Base-by-base conservation (phyloP, 2,113 vertebrate genomes). In the Polypterus senegalus region DNA sequence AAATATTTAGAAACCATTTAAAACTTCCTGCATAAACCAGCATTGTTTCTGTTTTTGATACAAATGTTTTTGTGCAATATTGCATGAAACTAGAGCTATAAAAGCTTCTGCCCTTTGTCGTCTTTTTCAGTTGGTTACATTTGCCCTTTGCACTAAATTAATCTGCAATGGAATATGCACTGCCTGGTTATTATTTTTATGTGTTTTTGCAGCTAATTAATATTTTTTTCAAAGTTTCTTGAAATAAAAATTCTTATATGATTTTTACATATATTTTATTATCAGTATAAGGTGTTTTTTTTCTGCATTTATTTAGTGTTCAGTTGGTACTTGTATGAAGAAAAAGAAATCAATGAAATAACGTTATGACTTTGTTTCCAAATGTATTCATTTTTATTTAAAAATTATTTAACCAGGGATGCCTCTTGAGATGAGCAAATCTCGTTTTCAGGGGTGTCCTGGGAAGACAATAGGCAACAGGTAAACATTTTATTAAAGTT, bases 361-460 rank as follows among this genome's bases (percentile, higher is more conserved):
- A 81, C 74, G 47, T 27, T 27, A 27, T 27, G 27, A 27, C 27
- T 27, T 27, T 86, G 81, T 81, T 85, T 79, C 77, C 80, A 78
- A 81, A 85, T 83, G 85, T 81, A 84, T 84, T 70, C 82, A 75
- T 85, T 75, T 85, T 73, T 86, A 87, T 86, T 78, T 83, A 86
- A 86, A 86, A 86, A 86, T 82, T 73, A 86, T 83, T 82, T 83
- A 82, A 88, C 84, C 84, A 88, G 86, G 86, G 85, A 83, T 85
- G 76, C 85, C 82, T 88, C 84, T 88, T 86, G 86, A 88, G 86
- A 86, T 85, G 86, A 86, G 86, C 81, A 77, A 83, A 84, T 86
- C 86, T 88, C 85, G 84, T 88, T 86, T 86, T 86, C 84, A 88
- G 86, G 85, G 84, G 81, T 86, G 83, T 74, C 85, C 84, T 88